Percentiles rank a stretch among this genome's conserved stretches.
Conservation (phyloP, 2,113 vertebrate genomes). For the Lanius ludovicianus region DNA sequence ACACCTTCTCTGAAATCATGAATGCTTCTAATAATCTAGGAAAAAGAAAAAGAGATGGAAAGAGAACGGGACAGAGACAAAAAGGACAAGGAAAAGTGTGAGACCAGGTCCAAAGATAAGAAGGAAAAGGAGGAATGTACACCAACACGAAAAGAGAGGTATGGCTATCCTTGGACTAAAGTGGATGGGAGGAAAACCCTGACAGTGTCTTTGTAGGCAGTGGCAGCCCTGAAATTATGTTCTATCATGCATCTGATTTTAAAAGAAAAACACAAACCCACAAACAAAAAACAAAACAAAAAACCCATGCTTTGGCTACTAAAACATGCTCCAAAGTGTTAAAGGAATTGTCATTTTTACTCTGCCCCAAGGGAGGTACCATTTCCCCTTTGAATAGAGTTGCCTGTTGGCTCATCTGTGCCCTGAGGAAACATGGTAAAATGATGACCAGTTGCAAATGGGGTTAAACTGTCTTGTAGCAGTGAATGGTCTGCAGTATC, state of each 20-base stretch:
- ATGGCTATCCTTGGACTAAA: neutral
- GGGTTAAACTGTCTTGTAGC: neutral
- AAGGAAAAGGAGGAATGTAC: slow-evolving; percentile 92
- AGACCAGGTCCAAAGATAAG: slow-evolving; percentile 89
- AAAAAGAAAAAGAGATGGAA: slow-evolving; percentile 95
- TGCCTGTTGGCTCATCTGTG: neutral
- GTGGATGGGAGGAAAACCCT: neutral
- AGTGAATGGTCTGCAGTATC: neutral
- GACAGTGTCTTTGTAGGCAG: neutral
- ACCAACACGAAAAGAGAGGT: slow-evolving; percentile 95
- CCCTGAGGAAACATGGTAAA: neutral
- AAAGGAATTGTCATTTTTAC: neutral
- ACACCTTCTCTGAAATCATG: neutral
- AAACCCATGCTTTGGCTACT: neutral
- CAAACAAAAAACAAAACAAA: neutral
- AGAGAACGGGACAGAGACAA: slow-evolving; percentile 93
- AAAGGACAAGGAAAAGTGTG: slow-evolving; percentile 90
- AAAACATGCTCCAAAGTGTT: neutral
- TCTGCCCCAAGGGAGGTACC: neutral
- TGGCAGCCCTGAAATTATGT: neutral
- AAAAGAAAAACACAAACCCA: neutral
- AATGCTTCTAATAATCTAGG: slow-evolving; percentile 72
- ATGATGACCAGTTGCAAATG: neutral
- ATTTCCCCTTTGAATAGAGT: neutral
- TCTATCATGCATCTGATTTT: neutral